A percentile compares a stretch with the other conserved stretches of the same genome.
Evolutionary conservation across 2,797 vertebrate species (phyloP).

Genomic region (Pristis pectinata): DNA sequence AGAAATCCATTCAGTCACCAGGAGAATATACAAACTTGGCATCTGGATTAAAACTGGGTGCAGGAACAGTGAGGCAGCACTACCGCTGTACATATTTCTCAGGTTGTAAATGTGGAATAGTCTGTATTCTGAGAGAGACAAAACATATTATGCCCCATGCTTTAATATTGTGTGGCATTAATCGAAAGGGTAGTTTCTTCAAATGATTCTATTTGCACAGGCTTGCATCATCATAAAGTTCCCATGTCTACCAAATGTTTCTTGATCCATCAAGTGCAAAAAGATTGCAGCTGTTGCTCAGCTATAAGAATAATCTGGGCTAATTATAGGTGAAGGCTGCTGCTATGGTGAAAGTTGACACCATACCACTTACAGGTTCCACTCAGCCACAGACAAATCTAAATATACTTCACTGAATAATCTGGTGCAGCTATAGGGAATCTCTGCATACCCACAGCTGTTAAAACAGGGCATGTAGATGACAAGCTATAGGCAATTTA

Average conservation of each 20-base stretch:
- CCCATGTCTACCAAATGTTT: conserved; percentile 39
- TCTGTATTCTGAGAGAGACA: neutral
- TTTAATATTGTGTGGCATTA: neutral
- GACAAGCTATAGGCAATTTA: conserved; percentile 32
- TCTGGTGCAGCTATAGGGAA: conserved; percentile 45
- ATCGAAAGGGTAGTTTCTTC: neutral
- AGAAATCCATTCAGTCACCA: too few species aligned
- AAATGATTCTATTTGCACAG: conserved; percentile 44
- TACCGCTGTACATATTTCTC: too few species aligned
- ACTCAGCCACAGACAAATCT: conserved; percentile 48
- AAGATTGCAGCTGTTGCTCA: conserved; percentile 55
- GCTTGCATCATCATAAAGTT: conserved; percentile 38
- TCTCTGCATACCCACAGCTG: conserved; percentile 49
- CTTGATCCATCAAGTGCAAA: conserved; percentile 52
- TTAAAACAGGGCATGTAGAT: conserved; percentile 40
- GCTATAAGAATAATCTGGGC: conserved; percentile 50
- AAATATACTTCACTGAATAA: conserved; percentile 52
- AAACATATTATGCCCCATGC: neutral
- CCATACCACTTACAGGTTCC: conserved; percentile 46
- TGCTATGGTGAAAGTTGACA: conserved; percentile 53
- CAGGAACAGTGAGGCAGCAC: too few species aligned
- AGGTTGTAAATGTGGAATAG: neutral
- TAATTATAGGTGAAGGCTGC: conserved; percentile 63
- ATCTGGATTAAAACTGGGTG: too few species aligned
- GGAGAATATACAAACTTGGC: too few species aligned